These are phyloP conservation scores for Euclidia mi DNA, from an alignment of 2,888 invertebrate species.

Conservation along the genomic window DNA sequence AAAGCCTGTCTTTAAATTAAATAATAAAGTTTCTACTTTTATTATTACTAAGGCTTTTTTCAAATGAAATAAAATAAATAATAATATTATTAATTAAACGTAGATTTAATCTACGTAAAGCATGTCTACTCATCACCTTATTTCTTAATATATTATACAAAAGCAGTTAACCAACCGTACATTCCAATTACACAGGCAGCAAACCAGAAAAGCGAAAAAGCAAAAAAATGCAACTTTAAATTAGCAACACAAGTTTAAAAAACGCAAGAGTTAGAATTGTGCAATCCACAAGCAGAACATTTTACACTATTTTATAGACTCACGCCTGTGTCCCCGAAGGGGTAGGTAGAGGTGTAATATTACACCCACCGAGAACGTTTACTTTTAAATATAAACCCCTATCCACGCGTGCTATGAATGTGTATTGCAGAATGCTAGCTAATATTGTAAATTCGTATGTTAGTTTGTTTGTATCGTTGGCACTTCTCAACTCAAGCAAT, in stretches of 20 bases:
- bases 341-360: constrained; percentile 35
- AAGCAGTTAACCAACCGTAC: background rate
- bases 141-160: background rate
- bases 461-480: no score
- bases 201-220: constrained; percentile 16
- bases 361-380: constrained; percentile 46
- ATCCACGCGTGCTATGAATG: constrained; percentile 36
- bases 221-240: constrained; percentile 36
- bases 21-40: no score
- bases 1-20: no score
- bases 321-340: constrained; percentile 41
- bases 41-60: no score
- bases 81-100: no score
- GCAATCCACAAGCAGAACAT: constrained; percentile 18
- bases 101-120: no score
- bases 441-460: no score
- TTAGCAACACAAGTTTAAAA: constrained; percentile 28
- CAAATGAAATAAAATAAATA: no score
- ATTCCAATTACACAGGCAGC: background rate
- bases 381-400: constrained; percentile 44
- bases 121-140: no score
- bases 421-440: constrained; percentile 12
- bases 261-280: constrained; percentile 19
- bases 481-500: no score
- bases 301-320: constrained; percentile 29